Evolutionary conservation across 2,888 invertebrate species (phyloP).

Genomic region (Molorchus minor): DNA sequence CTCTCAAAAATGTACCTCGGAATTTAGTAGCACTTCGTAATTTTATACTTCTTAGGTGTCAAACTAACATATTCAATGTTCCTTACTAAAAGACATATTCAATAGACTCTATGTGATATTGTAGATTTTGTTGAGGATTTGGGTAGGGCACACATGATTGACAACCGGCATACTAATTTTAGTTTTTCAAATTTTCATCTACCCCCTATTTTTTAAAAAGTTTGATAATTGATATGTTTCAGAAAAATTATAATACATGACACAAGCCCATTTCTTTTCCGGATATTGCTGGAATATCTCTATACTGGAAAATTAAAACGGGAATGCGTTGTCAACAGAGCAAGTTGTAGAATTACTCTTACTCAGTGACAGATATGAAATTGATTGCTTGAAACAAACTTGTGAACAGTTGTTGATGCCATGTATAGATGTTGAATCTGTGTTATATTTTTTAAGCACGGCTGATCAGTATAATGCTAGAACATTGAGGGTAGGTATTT

Average conservation of each 20-base stretch:
- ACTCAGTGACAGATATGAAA: conserved; percentile 70
- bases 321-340: conserved; percentile 60
- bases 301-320: conserved; percentile 71
- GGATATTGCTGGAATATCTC: conserved; percentile 70
- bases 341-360: conserved; percentile 73
- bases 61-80: too few species aligned
- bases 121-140: too few species aligned
- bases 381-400: conserved; percentile 70
- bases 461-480: conserved; percentile 74
- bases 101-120: too few species aligned
- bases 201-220: neutral
- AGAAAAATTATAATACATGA: conserved; percentile 75
- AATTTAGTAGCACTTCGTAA: too few species aligned
- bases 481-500: conserved; percentile 64
- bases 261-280: conserved; percentile 70
- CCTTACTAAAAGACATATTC: too few species aligned
- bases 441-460: conserved; percentile 71
- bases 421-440: conserved; percentile 71
- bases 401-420: conserved; percentile 71
- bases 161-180: too few species aligned
- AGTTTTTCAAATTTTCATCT: too few species aligned
- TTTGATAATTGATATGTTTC: conserved; percentile 41
- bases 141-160: too few species aligned
- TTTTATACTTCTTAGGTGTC: too few species aligned
- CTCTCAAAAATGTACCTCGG: too few species aligned